Evolutionary conservation across 2,113 vertebrate genomes (phyloP).

Genomic region (Ranitomeya imitator): DNA sequence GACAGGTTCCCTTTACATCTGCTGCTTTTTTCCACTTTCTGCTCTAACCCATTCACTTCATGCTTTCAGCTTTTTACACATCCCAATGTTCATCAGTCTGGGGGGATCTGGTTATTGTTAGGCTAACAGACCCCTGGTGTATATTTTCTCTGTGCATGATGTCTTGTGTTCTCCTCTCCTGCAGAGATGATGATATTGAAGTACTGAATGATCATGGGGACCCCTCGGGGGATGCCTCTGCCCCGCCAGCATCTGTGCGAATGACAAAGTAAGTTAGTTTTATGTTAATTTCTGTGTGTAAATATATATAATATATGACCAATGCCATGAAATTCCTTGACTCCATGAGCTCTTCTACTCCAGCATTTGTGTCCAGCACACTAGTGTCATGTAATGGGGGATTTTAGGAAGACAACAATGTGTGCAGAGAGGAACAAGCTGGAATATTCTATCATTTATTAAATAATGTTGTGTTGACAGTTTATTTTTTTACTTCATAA

Average conservation of each 20-base stretch:
- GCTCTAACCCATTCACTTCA: too few relatives aligned
- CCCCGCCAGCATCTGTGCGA: slow-evolving; percentile 74
- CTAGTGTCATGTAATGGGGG: not conserved
- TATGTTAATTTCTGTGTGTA: not conserved
- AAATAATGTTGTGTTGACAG: too few relatives aligned
- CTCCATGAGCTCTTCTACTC: not conserved
- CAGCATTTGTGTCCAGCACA: not conserved
- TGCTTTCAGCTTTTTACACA: not conserved
- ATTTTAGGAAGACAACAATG: not conserved
- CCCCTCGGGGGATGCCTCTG: slow-evolving; percentile 74
- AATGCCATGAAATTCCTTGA: not conserved
- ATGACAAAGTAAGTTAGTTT: slow-evolving; percentile 75
- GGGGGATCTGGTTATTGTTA: too few relatives aligned
- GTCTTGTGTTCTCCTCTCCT: slow-evolving; percentile 52
- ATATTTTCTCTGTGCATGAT: slow-evolving; percentile 37
- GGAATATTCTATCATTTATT: too few relatives aligned
- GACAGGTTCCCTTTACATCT: too few relatives aligned
- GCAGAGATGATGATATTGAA: slow-evolving; percentile 96
- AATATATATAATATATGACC: not conserved
- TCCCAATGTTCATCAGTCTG: not conserved
- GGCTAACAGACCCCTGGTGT: not conserved
- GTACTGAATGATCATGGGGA: slow-evolving; percentile 90
- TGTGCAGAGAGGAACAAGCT: not conserved
- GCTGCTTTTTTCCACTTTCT: too few relatives aligned
- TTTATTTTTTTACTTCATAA: too few relatives aligned